Base-by-base conservation (phyloP, 2,888 invertebrate genomes). In the Neoaliturus tenellus region DNA sequence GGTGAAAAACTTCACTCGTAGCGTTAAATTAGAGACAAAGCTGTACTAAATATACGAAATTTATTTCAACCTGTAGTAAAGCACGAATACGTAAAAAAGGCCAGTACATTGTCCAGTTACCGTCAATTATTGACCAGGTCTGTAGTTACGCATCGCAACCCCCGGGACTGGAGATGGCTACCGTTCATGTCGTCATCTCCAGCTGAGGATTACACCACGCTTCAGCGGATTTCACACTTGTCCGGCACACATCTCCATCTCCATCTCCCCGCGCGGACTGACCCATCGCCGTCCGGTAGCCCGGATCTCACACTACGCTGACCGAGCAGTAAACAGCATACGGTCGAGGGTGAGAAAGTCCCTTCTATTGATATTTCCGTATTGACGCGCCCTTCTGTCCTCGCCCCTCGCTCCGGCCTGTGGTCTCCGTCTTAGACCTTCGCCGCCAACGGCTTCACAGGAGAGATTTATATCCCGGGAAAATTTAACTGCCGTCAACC, bases 331-430 rank as follows among this genome's bases (percentile, higher is more conserved):
- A 23, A 28, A 14, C 28, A 62, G 1, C 62, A 28, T 25, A 62
- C 28, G 14, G 44, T 4, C 20, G 28, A 62, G 62, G 62, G 62
- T 62, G 62, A 62, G 62, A 62, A 28, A 55, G 55, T 31, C 39
- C 67, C 71, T 69, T 71, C 71, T 71, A 71, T 71, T 71, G 71
- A 71, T 71, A 71, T 71, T 71, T 71, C 41, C 71, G 67, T 71
- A 71, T 41, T 41, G 71, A 41, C 71, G 71, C 58, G 28, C 23
- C 58, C 23, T 25, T 58, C 28, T 4, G 58, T 3, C 25, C 23
- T 58, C 25, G 31, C 33, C 62, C 28, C 25, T 25, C 4, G 23
- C 23, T 71, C n/a, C 71, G 33, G 5, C 33, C 31, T 31, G 31
- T n/a, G 31, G 33, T 6, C 67, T 31, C 58, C 58, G 58, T 28